phyloP scores from a whole-genome alignment of 2,797 vertebrate species.

The Perodicticus potto region DNA sequence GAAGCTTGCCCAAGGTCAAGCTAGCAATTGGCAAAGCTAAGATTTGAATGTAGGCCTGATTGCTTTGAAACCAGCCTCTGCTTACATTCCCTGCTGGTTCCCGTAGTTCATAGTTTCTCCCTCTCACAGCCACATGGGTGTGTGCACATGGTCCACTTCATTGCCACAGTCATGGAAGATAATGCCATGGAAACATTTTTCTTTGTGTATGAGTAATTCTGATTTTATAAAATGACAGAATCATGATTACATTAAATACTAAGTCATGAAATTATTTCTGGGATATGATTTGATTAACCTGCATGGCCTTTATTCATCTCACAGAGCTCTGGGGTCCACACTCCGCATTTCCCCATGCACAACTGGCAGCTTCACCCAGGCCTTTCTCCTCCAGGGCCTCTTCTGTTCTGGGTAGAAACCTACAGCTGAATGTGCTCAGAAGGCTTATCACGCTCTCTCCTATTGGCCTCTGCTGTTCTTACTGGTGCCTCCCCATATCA shows the following conservation, averaged over 20 bases:
- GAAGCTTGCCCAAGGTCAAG: not conserved
- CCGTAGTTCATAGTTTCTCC: not conserved
- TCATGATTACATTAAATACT: not conserved
- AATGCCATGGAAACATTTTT: not conserved
- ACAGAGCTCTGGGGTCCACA: not conserved
- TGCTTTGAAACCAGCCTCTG: no score
- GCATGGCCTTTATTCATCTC: not conserved
- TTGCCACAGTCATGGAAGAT: not conserved
- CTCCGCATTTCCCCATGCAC: rapidly evolving
- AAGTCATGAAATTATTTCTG: constrained; percentile 1
- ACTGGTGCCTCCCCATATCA: rapidly evolving
- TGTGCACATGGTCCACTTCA: not conserved
- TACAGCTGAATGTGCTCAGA: not conserved
- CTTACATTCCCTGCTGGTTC: not conserved
- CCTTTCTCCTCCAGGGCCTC: not conserved
- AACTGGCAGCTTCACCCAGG: rapidly evolving
- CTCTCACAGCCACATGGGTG: not conserved
- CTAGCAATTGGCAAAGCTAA: not conserved
- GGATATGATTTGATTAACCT: not conserved
- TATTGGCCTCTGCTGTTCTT: not conserved
- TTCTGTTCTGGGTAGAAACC: not conserved
- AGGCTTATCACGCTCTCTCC: not conserved
- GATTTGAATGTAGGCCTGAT: not conserved
- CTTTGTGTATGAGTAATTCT: not conserved
- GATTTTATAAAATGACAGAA: constrained; percentile 3